Percentiles rank a stretch among this genome's conserved stretches.
Evolutionary conservation across 2,797 vertebrate species (phyloP).

Genomic region (Cirrhinus molitorella): DNA sequence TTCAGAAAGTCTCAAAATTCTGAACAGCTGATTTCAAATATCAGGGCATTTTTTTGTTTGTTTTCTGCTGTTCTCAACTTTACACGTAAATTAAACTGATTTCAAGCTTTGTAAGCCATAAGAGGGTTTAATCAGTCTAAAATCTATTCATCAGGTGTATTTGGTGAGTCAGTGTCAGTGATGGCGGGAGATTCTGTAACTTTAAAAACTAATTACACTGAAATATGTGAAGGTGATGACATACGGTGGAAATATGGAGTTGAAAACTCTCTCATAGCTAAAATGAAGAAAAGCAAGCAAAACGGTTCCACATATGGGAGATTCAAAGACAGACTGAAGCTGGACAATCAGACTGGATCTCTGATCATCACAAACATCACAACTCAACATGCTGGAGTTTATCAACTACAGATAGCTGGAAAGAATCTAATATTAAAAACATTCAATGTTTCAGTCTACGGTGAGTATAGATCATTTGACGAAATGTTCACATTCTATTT

Average conservation of each 20-base stretch:
- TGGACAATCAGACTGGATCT: background rate
- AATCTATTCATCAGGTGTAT: background rate
- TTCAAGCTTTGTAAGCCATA: background rate
- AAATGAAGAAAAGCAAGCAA: rapidly evolving
- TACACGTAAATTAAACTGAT: background rate
- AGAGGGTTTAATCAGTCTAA: background rate
- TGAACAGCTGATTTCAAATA: too few relatives aligned
- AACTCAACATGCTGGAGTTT: background rate
- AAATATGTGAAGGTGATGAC: rapidly evolving
- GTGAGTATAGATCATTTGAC: background rate
- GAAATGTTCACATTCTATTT: background rate
- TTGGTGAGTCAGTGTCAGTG: background rate
- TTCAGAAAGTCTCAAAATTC: too few relatives aligned
- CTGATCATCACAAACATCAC: background rate
- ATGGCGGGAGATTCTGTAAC: background rate
- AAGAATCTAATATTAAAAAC: rapidly evolving
- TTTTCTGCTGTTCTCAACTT: background rate
- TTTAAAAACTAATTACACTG: background rate
- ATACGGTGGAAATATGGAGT: background rate
- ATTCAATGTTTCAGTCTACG: background rate
- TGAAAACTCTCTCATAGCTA: rapidly evolving
- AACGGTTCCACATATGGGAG: rapidly evolving
- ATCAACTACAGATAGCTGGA: rapidly evolving
- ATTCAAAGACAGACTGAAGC: conserved; percentile 17
- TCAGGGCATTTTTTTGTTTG: too few relatives aligned